Evolutionary conservation across 2,797 vertebrate genomes (phyloP), one percentile per base, ranked within the genome.

Genomic region (Periophthalmus magnuspinnatus): DNA sequence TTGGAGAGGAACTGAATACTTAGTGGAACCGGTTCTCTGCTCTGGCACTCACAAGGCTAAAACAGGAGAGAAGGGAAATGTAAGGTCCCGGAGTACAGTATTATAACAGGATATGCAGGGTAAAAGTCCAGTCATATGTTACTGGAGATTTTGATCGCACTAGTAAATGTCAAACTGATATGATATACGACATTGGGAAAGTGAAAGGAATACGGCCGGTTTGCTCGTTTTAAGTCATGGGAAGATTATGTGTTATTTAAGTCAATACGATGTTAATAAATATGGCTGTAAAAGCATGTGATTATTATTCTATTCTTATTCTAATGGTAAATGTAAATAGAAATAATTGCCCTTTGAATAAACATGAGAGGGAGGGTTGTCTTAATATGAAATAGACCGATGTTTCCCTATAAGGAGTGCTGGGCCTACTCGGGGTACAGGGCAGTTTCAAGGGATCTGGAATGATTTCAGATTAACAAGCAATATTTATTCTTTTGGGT

Each of bases 1-100:
- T 84, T 85, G 59, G 62, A 84, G 63, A 86, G 83, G 66, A 89
- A 89, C 68, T 57, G 45, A 76, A 85, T 81, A 80, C 81, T 81
- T 77, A 45, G 58, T 52, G 50, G 68, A 77, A 69, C 59, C 65
- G 34, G 67, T 75, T 82, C 70, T 76, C 48, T 76, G 45, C 68
- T 76, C 56, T 52, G 62, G 69, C 73, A 73, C 54, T 78, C 65
- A 58, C 24, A 68, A 69, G 38, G 73, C 70, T 78, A 11, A 10
- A 79, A 69, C 50, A 79, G 74, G 73, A 33, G 74, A 74, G 65
- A 68, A 58, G 8, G 36, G 72, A 77, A 78, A 80, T 81, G 66
- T 59, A 14, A 33, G 33, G 50, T 70, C 62, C 77, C 68, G 78
- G 9, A 34, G 76, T 76, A 28, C 55, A 36, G 75, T 50, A 79